Percentiles rank a stretch among this genome's conserved stretches.
phyloP scores from a whole-genome alignment of 2,888 invertebrate genomes.

The Kuschelorhynchus macadamiae region DNA sequence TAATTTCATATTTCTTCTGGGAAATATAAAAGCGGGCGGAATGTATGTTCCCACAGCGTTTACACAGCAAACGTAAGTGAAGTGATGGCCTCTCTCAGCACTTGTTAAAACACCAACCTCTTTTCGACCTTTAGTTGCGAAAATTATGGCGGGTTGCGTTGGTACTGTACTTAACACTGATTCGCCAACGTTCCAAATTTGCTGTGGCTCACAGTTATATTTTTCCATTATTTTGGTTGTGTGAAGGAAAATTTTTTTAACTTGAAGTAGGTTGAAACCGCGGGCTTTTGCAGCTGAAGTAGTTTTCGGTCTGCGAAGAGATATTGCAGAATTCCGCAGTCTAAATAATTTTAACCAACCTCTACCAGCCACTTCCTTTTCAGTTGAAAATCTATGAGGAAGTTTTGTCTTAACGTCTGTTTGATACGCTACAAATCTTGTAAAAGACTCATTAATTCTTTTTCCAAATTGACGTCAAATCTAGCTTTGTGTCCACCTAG shows the following conservation, averaged over 20 bases:
- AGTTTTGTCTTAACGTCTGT: too few species aligned
- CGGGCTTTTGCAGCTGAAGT: constrained; percentile 32
- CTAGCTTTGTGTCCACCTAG: constrained; percentile 19
- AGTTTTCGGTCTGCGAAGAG: constrained; percentile 9
- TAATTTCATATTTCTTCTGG: too few species aligned
- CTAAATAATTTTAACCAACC: constrained; percentile 15
- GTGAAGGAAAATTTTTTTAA: too few species aligned
- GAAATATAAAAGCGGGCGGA: neutral
- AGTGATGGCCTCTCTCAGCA: constrained; percentile 52
- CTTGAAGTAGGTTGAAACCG: constrained; percentile 35
- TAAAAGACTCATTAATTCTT: neutral
- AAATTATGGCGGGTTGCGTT: constrained; percentile 44
- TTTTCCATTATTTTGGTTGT: neutral
- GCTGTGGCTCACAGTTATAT: constrained; percentile 12
- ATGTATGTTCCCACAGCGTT: constrained; percentile 35
- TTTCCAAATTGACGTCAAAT: constrained; percentile 20
- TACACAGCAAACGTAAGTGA: too few species aligned
- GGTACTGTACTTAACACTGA: constrained; percentile 66
- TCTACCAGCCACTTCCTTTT: neutral
- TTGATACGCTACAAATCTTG: constrained; percentile 5
- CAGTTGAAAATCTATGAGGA: too few species aligned
- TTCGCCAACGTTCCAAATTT: constrained; percentile 60
- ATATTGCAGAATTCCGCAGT: constrained; percentile 10
- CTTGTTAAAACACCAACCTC: constrained; percentile 46
- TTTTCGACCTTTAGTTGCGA: too few species aligned